Conservation (phyloP, 2,888 invertebrate genomes). For the Netelia fuscicornis region DNA sequence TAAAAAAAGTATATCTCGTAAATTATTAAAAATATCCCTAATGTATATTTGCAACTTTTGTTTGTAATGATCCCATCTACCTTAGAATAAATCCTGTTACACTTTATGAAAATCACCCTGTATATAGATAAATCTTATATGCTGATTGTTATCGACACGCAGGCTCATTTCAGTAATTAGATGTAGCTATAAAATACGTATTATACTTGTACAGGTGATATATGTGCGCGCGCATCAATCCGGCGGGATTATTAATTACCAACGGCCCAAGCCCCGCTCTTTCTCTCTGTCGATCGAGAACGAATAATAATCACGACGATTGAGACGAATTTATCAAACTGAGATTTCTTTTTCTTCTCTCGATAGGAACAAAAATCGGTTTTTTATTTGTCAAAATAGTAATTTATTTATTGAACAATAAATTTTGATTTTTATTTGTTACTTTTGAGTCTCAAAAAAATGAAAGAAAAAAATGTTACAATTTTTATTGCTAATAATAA, state of each 20-base stretch:
- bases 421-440: not conserved
- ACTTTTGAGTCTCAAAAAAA: too few relatives aligned
- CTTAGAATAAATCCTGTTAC: too few relatives aligned
- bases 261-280: constrained; percentile 35
- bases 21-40: too few relatives aligned
- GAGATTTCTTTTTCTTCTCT: not conserved
- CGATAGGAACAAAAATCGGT: not conserved
- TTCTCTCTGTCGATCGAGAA: not conserved
- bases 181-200: constrained; percentile 37
- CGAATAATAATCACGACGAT: constrained; percentile 30
- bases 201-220: constrained; percentile 9
- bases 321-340: constrained; percentile 33
- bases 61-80: too few relatives aligned
- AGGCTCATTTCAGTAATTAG: constrained; percentile 58
- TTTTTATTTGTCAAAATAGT: not conserved
- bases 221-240: constrained; percentile 29
- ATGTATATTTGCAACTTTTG: too few relatives aligned
- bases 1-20: too few relatives aligned
- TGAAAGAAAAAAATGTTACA: too few relatives aligned
- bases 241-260: constrained; percentile 54
- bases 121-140: constrained; percentile 32
- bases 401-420: not conserved
- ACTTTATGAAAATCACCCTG: too few relatives aligned
- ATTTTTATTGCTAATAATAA: too few relatives aligned
- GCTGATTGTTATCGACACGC: constrained; percentile 60